Evolutionary conservation across 2,888 invertebrate species (phyloP).

Genomic region (Dynastes maya): DNA sequence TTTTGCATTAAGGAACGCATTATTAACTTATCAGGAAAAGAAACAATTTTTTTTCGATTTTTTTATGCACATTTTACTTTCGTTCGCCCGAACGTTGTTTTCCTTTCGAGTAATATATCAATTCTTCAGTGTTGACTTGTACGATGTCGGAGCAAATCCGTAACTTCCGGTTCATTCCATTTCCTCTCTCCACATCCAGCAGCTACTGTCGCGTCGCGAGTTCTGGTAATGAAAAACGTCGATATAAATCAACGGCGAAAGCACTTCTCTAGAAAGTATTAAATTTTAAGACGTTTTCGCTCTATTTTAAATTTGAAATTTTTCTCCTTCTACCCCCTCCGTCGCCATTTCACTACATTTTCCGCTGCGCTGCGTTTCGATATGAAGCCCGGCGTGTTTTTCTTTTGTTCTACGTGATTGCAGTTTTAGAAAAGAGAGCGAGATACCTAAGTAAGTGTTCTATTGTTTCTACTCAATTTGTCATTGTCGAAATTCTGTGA

Average conservation of each 20-base stretch:
- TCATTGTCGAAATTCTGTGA: neutral
- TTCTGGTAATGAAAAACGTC: conserved; percentile 64
- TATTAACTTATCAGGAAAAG: too few species aligned
- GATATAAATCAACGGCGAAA: conserved; percentile 61
- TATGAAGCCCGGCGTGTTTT: conserved; percentile 12
- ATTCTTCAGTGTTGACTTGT: conserved; percentile 16
- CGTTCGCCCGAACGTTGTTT: too few species aligned
- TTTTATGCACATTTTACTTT: too few species aligned
- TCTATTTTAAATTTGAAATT: conserved; percentile 51
- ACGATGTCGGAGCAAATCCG: conserved; percentile 34
- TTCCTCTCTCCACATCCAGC: conserved; percentile 38
- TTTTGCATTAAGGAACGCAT: too few species aligned
- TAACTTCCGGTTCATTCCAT: conserved; percentile 38
- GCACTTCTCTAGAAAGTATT: conserved; percentile 58
- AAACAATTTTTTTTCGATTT: too few species aligned
- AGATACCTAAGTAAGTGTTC: neutral
- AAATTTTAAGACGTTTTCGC: conserved; percentile 57
- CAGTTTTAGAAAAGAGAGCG: neutral
- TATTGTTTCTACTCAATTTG: neutral
- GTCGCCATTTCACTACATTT: conserved; percentile 5
- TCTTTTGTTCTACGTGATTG: conserved; percentile 20
- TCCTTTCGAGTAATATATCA: conserved; percentile 9
- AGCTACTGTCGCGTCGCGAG: conserved; percentile 38
- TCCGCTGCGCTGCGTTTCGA: conserved; percentile 29
- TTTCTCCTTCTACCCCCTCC: conserved; percentile 13